A percentile compares a stretch with the other conserved stretches of the same genome.
Evolutionary conservation across 2,888 invertebrate genomes (phyloP).

Genomic region (Ferdinandea cuprea): DNA sequence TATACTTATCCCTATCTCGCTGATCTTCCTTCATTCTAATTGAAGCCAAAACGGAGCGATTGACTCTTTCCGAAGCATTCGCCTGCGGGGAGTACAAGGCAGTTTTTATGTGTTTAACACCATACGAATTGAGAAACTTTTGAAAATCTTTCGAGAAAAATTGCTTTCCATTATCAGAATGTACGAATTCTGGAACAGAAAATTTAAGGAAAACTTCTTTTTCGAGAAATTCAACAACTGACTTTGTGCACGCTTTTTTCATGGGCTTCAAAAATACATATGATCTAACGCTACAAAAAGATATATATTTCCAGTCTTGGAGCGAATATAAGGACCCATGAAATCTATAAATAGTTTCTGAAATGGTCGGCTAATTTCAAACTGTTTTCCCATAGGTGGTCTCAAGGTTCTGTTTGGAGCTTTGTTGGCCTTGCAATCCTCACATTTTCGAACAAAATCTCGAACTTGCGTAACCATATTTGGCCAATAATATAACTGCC

Average conservation of each 20-base stretch:
- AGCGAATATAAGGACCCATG: slow-evolving; percentile 51
- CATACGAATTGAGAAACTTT: slow-evolving; percentile 43
- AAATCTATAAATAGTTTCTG: slow-evolving; percentile 64
- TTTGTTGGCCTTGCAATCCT: slow-evolving; percentile 42
- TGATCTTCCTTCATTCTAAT: slow-evolving; percentile 60
- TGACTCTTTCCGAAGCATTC: slow-evolving; percentile 78
- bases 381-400: slow-evolving; percentile 12
- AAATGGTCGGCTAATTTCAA: slow-evolving; percentile 14
- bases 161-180: slow-evolving; percentile 76
- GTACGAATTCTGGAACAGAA: slow-evolving; percentile 76
- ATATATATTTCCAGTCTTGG: slow-evolving; percentile 37
- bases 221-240: slow-evolving; percentile 57
- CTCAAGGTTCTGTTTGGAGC: slow-evolving; percentile 13
- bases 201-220: slow-evolving; percentile 75
- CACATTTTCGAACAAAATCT: slow-evolving; percentile 26
- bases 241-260: slow-evolving; percentile 54
- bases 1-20: slow-evolving; percentile 25
- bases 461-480: slow-evolving; percentile 47
- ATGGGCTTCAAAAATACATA: slow-evolving; percentile 39
- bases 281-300: slow-evolving; percentile 61
- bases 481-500: slow-evolving; percentile 71
- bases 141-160: slow-evolving; percentile 61
- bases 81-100: slow-evolving; percentile 77
- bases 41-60: slow-evolving; percentile 76
- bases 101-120: slow-evolving; percentile 42